Conservation (phyloP, 2,888 invertebrate species). For the Andrena flavipes region DNA sequence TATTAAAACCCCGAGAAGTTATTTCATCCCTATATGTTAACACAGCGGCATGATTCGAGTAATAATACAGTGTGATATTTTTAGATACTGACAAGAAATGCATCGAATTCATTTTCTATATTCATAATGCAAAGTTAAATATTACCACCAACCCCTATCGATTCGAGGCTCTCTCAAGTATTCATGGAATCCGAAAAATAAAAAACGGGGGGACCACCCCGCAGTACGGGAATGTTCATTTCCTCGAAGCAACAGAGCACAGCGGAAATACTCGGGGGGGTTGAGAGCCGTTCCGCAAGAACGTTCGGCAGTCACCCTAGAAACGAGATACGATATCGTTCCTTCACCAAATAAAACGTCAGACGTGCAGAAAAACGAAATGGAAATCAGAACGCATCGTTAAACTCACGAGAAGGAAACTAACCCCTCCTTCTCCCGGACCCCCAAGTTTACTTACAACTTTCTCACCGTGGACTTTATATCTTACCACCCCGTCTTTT, state of each 20-base stretch:
- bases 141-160: no score
- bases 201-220: not conserved
- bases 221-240: not conserved
- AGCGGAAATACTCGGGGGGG: not conserved
- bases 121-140: no score
- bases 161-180: not conserved
- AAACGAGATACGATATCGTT: not conserved
- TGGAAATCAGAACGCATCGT: slow-evolving; percentile 54
- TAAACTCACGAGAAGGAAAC: slow-evolving; percentile 38
- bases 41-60: no score
- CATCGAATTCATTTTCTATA: no score
- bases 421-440: not conserved
- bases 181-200: not conserved
- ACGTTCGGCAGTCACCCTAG: not conserved
- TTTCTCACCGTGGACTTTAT: slow-evolving; percentile 46
- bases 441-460: slow-evolving; percentile 40
- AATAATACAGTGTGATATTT: no score
- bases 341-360: slow-evolving; percentile 4
- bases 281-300: not conserved
- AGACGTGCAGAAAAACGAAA: slow-evolving; percentile 39
- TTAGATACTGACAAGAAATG: no score
- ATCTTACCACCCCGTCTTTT: not conserved
- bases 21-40: not conserved
- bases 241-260: not conserved
- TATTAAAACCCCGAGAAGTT: slow-evolving; percentile 18